These are phyloP conservation scores for Chrysolina haemoptera DNA, from an alignment of 2,888 invertebrate genomes.

Conservation along the genomic window DNA sequence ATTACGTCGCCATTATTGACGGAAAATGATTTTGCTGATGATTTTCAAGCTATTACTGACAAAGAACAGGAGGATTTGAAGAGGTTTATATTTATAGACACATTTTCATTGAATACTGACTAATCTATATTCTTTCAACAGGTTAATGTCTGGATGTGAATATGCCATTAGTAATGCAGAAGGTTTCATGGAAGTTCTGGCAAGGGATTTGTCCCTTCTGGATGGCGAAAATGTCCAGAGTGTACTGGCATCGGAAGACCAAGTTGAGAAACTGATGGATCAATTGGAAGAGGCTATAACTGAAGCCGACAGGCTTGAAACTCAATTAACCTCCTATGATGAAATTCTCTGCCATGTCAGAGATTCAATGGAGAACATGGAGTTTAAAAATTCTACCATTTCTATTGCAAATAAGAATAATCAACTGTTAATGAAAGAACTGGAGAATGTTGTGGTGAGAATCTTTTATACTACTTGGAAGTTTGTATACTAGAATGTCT, in stretches of 20 bases:
- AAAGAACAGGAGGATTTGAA: constrained; percentile 90
- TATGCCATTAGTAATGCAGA: constrained; percentile 92
- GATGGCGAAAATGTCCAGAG: constrained; percentile 95
- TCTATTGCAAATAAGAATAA: constrained; percentile 90
- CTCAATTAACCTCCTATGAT: constrained; percentile 84
- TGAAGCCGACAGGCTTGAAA: constrained; percentile 82
- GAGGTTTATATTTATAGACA: constrained; percentile 52
- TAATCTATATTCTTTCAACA: constrained; percentile 55
- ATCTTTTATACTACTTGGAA: neutral
- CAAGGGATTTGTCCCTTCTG: constrained; percentile 86
- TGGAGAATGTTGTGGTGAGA: constrained; percentile 84
- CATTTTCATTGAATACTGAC: neutral
- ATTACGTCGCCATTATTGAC: constrained; percentile 64
- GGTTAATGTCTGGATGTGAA: constrained; percentile 87
- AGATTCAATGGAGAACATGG: constrained; percentile 92
- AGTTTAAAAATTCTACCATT: constrained; percentile 90
- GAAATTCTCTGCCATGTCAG: constrained; percentile 87
- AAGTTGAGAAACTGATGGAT: constrained; percentile 83
- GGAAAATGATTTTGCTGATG: constrained; percentile 73
- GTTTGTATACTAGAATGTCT: too few species aligned
- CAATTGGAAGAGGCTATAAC: constrained; percentile 84
- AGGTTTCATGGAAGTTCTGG: constrained; percentile 83
- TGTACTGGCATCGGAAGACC: constrained; percentile 90
- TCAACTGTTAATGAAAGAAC: constrained; percentile 82
- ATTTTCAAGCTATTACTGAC: constrained; percentile 85